Base-by-base conservation (phyloP, 2,113 vertebrate species). In the Cebus imitator region DNA sequence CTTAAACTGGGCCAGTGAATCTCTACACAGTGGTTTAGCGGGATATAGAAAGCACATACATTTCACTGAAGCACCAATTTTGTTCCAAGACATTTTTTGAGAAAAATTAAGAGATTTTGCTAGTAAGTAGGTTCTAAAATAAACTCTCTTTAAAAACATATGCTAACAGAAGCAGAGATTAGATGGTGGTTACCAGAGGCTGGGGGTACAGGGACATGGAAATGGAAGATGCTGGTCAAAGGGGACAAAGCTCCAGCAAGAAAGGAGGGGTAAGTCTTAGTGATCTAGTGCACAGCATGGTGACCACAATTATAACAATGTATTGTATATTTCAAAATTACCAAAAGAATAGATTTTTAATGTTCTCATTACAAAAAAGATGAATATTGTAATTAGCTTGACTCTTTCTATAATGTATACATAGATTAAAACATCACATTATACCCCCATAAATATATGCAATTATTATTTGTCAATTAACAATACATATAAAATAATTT, bases 61-160 rank as follows among this genome's bases (percentile, higher is more conserved):
- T 3, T 21, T 37, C n/a, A 40, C 1, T 7, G 30, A 88, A 61
- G 21, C n/a, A 89, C 13, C 43, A 43, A 40, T 64, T 83, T 78
- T 85, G 20, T 40, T 83, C 37, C 4, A 94, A 70, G 37, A 43
- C 20, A 58, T 55, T 75, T 82, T 79, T 48, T 58, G n/a, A 93
- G 13, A 48, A 70, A 90, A 95, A 91, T 87, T 57, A 48, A 86
- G 55, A 83, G 23, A 55, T 70, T 87, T 90, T 73, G 27, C 30
- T 76, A 78, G 32, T 48, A 80, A 82, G 21, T 70, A 90, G 79
- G 92, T 57, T 61, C 70, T 73, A 87, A 94, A 87, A 72, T 86
- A 90, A 88, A 83, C 23, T 14, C 50, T 78, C 76, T n/a, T 82
- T 87, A 52, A 93, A 96, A 94, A 89, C 4, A 79, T 25, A n/a